Percentiles rank a stretch among this genome's conserved stretches.
phyloP scores from a whole-genome alignment of 2,113 vertebrate genomes.

The Rhea americana region DNA sequence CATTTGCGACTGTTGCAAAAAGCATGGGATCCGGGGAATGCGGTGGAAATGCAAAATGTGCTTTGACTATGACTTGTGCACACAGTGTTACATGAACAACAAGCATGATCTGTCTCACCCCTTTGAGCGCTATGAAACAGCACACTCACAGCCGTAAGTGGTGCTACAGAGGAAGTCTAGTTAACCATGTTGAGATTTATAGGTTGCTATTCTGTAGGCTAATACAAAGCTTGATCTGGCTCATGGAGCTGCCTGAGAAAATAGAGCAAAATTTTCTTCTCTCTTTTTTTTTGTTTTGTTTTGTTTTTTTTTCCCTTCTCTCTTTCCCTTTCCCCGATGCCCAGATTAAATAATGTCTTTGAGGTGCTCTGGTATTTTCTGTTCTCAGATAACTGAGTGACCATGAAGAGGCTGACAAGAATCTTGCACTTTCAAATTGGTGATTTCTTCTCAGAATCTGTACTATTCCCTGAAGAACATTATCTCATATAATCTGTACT shows the following conservation, averaged over 20 bases:
- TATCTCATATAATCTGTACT: not conserved
- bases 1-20: slow-evolving; percentile 98
- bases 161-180: accelerated
- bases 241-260: not conserved
- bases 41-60: slow-evolving; percentile 98
- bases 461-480: not conserved
- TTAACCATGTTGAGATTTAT: accelerated
- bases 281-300: not conserved
- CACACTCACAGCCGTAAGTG: slow-evolving; percentile 95
- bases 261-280: not conserved
- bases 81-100: slow-evolving; percentile 98
- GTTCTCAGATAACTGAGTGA: not conserved
- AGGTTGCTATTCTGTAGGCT: accelerated
- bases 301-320: not conserved
- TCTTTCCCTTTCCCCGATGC: too few relatives aligned
- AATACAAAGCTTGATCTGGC: not conserved
- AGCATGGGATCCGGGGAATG: slow-evolving; percentile 96
- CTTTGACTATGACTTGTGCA: slow-evolving; percentile 96
- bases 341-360: not conserved
- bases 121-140: slow-evolving; percentile 95
- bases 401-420: not conserved
- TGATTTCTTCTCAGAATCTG: not conserved
- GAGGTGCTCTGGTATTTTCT: not conserved
- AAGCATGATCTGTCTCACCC: slow-evolving; percentile 90
- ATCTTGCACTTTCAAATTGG: not conserved